A percentile compares a stretch with the other conserved stretches of the same genome.
Evolutionary conservation across 2,113 vertebrate genomes (phyloP).

Genomic region (Hydrolagus affinis): DNA sequence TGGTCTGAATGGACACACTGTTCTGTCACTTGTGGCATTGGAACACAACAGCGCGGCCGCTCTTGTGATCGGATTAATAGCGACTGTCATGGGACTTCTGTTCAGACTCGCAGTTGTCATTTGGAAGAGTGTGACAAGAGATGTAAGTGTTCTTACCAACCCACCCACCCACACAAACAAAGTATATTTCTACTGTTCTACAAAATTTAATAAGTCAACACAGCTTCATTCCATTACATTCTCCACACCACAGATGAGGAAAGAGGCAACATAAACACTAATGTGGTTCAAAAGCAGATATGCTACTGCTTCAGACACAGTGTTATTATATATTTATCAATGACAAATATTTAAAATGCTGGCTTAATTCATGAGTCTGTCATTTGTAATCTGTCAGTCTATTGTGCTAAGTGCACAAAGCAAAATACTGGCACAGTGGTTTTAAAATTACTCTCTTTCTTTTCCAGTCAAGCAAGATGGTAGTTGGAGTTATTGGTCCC

Average conservation of each 20-base stretch:
- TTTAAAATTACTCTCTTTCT: conserved; percentile 36
- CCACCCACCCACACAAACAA: background rate
- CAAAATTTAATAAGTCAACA: background rate
- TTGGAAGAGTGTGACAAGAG: conserved; percentile 91
- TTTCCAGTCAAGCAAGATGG: conserved; percentile 88
- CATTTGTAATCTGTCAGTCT: background rate
- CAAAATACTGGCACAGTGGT: background rate
- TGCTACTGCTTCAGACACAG: background rate
- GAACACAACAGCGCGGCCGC: conserved; percentile 89
- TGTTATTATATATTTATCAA: background rate
- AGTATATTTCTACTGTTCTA: background rate
- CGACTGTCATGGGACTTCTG: conserved; percentile 88
- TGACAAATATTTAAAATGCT: background rate
- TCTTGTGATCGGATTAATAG: conserved; percentile 96
- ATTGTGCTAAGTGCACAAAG: too few species aligned
- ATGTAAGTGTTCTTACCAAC: conserved; percentile 63
- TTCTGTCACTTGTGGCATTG: conserved; percentile 85
- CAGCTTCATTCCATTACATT: background rate
- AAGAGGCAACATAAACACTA: background rate
- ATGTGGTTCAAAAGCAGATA: background rate
- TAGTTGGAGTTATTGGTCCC: conserved; percentile 97
- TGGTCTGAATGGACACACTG: conserved; percentile 98
- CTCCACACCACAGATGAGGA: background rate
- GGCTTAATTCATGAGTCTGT: background rate
- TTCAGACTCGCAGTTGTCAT: conserved; percentile 93